Evolutionary conservation across 2,888 invertebrate genomes (phyloP).

Genomic region (Drepana falcataria): DNA sequence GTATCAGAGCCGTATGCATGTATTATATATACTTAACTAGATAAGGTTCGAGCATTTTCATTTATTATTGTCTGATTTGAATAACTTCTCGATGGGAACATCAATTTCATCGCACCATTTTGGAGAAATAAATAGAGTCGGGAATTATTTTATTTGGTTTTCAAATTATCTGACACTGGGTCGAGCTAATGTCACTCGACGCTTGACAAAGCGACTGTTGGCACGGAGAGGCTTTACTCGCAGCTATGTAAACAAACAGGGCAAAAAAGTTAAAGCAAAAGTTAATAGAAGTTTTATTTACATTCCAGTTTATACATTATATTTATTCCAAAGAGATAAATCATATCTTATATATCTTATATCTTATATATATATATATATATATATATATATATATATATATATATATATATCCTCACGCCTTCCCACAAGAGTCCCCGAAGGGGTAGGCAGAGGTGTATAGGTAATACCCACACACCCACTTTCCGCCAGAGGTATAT

Average conservation of each 20-base stretch:
- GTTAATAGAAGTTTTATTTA: conserved; percentile 55
- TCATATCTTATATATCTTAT: conserved; percentile 20
- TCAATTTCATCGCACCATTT: conserved; percentile 24
- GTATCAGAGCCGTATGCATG: no score
- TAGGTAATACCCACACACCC: no score
- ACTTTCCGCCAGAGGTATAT: no score
- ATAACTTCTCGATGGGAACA: conserved; percentile 6
- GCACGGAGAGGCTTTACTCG: conserved; percentile 71
- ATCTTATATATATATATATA: conserved; percentile 9
- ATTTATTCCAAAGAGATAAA: conserved; percentile 34
- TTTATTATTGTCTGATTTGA: background rate
- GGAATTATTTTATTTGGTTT: conserved; percentile 63
- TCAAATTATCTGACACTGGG: conserved; percentile 68
- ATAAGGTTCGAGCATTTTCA: no score
- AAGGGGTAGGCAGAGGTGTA: no score
- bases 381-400: no score
- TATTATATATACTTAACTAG: no score
- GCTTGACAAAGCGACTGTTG: conserved; percentile 75
- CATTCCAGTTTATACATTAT: conserved; percentile 34
- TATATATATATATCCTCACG: no score
- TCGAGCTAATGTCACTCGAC: conserved; percentile 69
- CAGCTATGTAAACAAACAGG: conserved; percentile 65
- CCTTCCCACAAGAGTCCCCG: no score
- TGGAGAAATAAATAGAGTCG: conserved; percentile 38
- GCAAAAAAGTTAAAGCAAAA: conserved; percentile 55